Evolutionary conservation across 2,888 invertebrate genomes (phyloP), one percentile per base, ranked within the genome.

Genomic region (Xylophagus ater): DNA sequence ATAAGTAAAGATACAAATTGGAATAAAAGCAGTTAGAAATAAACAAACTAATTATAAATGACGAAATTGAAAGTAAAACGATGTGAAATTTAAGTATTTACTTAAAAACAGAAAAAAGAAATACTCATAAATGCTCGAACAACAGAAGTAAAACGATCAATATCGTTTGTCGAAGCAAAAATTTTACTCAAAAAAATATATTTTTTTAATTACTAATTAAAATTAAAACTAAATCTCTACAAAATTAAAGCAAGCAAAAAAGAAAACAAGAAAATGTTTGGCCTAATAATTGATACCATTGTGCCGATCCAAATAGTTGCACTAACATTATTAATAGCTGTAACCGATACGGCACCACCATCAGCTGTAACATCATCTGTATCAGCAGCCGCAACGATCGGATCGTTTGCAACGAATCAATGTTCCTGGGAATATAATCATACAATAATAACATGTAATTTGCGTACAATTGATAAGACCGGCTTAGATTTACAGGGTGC

Each of bases 391-490:
- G 6, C 23, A 10, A 6, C 9, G 23, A 10, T 9, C 6, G 6
- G 5, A 12, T 43, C 48, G 30, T 28, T 46, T n/a, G 34, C 56
- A 3, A 48, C 42, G 17, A 59, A 59, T 64, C 55, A 72, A 68
- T 56, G 70, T 66, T 53, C 68, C 68, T 53, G 62, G 55, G 61
- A 66, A 26, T 64, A 60, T 40, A 63, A 63, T 40, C 61, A 69
- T 45, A 67, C 66, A 43, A 64, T 65, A 40, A 62, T 79, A 45
- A 70, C 74, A 43, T 86, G 85, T 61, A 73, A 72, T 54, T 68
- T 83, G 53, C 71, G 81, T 48, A 76, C 79, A 47, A 71, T 84
- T 44, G 83, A 83, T 48, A 72, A 75, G 39, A 74, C 76, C 47
- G 75, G 76, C 33, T 71, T 75, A 51, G 80, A 65, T 47, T 42